Conservation (phyloP, 2,113 vertebrate genomes). For the Willisornis vidua region DNA sequence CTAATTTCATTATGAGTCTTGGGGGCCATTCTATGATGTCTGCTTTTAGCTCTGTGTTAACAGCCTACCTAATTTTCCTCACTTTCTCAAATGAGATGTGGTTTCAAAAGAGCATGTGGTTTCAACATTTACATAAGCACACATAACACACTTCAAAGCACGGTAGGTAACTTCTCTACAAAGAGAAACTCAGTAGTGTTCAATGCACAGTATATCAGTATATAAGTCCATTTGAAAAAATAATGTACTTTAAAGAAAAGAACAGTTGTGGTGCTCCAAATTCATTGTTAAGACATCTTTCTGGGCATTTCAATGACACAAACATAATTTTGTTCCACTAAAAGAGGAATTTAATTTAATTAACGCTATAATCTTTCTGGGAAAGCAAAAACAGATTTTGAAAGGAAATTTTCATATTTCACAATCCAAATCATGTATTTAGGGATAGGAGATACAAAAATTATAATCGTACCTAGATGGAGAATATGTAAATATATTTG, state of each 20-base stretch:
- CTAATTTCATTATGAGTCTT: background rate
- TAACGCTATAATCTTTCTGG: background rate
- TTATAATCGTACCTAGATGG: background rate
- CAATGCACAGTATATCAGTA: background rate
- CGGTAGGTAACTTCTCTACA: background rate
- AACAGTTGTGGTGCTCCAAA: background rate
- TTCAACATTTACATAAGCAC: background rate
- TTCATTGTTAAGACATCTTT: background rate
- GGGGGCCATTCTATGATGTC: background rate
- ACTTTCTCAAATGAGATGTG: background rate
- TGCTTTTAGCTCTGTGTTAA: constrained; percentile 8
- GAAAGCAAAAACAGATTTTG: background rate
- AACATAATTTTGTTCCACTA: background rate
- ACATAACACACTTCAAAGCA: background rate
- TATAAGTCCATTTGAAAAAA: background rate
- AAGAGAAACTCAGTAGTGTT: background rate
- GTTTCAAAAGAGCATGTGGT: constrained; percentile 18
- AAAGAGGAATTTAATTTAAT: background rate
- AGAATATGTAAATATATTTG: background rate
- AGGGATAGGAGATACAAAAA: background rate
- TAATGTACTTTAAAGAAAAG: background rate
- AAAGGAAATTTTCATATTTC: background rate
- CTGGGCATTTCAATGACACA: background rate
- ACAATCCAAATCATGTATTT: background rate
- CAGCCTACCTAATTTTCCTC: background rate